Conservation (phyloP, 2,113 vertebrate genomes). For the Nansenia antarctica region DNA sequence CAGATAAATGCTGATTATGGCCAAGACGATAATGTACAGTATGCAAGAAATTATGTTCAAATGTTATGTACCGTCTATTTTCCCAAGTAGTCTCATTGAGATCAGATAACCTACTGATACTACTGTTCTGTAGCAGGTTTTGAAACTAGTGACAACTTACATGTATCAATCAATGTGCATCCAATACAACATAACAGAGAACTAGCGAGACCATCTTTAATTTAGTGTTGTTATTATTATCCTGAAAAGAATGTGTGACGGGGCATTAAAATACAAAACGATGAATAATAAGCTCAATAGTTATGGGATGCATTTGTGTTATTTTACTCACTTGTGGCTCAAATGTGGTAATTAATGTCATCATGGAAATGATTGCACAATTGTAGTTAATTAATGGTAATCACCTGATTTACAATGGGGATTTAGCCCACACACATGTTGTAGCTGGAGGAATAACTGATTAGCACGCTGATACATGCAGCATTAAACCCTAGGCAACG, state of each 20-base stretch:
- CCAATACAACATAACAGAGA: background rate
- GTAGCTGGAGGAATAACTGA: conserved; percentile 5
- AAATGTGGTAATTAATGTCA: conserved; percentile 60
- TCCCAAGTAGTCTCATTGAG: too few species aligned
- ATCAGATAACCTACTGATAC: too few species aligned
- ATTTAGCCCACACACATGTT: conserved; percentile 37
- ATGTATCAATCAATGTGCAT: background rate
- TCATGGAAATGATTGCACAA: conserved; percentile 52
- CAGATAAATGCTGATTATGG: background rate
- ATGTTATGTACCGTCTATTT: too few species aligned
- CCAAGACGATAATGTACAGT: too few species aligned
- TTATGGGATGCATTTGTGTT: conserved; percentile 37
- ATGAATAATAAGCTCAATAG: background rate
- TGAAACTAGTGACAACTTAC: too few species aligned
- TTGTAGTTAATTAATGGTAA: conserved; percentile 56
- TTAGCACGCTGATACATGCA: background rate
- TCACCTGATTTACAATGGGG: conserved; percentile 33
- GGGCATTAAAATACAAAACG: background rate
- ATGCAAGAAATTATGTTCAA: too few species aligned
- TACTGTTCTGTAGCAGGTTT: too few species aligned
- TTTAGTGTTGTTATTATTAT: background rate
- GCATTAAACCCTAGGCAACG: conserved; percentile 1
- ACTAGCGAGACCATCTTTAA: background rate
- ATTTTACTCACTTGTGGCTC: conserved; percentile 24
- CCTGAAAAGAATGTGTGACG: background rate